Evolutionary conservation across 1,140 invertebrate genomes (phyloP).

Genomic region (Drosophila ohnishii): DNA sequence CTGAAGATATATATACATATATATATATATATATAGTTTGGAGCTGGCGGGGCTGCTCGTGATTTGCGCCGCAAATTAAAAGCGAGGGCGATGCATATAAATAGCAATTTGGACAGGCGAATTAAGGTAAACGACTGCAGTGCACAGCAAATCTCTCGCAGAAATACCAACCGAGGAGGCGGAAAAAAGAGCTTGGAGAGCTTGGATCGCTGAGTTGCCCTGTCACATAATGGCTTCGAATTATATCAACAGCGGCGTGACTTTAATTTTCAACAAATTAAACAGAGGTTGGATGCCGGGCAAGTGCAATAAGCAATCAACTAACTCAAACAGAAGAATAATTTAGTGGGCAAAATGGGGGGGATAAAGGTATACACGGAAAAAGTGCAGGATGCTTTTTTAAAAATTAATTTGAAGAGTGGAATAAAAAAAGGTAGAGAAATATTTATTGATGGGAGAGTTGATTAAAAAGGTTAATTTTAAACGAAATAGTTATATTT

Average conservation of each 20-base stretch:
- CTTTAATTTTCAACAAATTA: slow-evolving; percentile 48
- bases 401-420: neutral
- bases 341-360: neutral
- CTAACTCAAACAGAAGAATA: slow-evolving; percentile 31
- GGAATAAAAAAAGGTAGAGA: too few species aligned
- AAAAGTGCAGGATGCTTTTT: neutral
- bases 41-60: slow-evolving; percentile 51
- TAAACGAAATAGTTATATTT: too few species aligned
- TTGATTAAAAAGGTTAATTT: accelerated
- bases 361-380: neutral
- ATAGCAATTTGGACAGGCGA: slow-evolving; percentile 79
- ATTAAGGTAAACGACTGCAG: slow-evolving; percentile 75
- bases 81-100: slow-evolving; percentile 79
- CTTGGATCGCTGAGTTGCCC: slow-evolving; percentile 44
- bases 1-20: slow-evolving; percentile 7
- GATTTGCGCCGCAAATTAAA: slow-evolving; percentile 79
- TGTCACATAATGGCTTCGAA: slow-evolving; percentile 65
- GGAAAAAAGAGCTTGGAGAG: slow-evolving; percentile 5
- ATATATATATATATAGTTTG: neutral
- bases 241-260: slow-evolving; percentile 74
- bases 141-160: slow-evolving; percentile 39
- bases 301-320: slow-evolving; percentile 23
- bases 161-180: slow-evolving; percentile 19
- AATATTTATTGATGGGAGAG: too few species aligned
- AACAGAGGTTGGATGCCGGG: slow-evolving; percentile 28